Evolutionary conservation across 1,140 invertebrate species (phyloP), one percentile per base, ranked within the genome.

Genomic region (Drosophila bifasciata): DNA sequence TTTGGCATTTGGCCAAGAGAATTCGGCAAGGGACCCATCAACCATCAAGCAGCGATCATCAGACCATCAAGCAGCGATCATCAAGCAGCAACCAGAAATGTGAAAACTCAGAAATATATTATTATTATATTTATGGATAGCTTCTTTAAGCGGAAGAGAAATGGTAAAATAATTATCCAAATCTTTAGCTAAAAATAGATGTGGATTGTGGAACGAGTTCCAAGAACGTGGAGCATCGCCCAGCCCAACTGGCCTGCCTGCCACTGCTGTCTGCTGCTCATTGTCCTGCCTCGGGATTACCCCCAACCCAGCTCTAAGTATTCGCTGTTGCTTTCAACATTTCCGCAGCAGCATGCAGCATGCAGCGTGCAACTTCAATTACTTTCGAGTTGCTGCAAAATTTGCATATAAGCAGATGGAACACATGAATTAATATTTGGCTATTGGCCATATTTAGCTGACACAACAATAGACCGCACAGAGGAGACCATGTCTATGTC

Each of bases 361-460:
- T 28, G 1, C 25, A 28, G 25, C 28, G 28, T 36, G 63, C 62
- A 15, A 59, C 71, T 72, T 76, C 80, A 72, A 76, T 85, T 84
- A 84, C 71, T 84, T 85, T 76, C 76, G 56, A 74, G 52, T 59
- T 50, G 76, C 64, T 74, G 52, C 16, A 72, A 85, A 85, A 85
- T 86, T 86, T 81, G 81, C 81, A 86, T 85, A 86, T 76, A 81
- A 78, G 58, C 64, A 41, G 71, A 56, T 50, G 72, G 56, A 77
- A 70, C 59, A 74, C 71, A 76, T 79, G 81, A 86, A 86, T 86
- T 86, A 86, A 88, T 86, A 86, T 86, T 86, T 86, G 83, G 81
- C 78, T 86, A 86, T 86, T 77, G 83, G 81, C 81, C 81, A 88
- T 86, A 86, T 86, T 88, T 74, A 86, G 83, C 74, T 86, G 81